Evolutionary conservation across 2,797 vertebrate species (phyloP).

Genomic region (Pangasius sanitwongsei): DNA sequence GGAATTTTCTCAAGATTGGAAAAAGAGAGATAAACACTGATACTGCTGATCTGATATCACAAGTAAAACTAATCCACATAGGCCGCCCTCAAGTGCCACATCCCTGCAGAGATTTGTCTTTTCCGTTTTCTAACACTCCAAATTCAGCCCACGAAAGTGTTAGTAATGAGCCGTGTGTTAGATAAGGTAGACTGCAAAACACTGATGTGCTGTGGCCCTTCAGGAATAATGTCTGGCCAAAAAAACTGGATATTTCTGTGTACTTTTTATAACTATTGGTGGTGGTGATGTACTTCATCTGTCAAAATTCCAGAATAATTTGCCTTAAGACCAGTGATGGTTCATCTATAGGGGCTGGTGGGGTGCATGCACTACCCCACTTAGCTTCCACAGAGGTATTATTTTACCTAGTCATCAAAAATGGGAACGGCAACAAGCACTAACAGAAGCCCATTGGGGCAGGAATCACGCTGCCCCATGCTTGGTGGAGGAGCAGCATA

Average conservation of each 20-base stretch:
- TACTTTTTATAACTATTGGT: not conserved
- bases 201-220: not conserved
- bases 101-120: not conserved
- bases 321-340: not conserved
- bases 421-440: not conserved
- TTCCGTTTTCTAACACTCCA: not conserved
- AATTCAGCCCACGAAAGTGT: not conserved
- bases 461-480: not conserved
- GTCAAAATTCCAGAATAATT: not conserved
- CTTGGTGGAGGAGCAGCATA: not conserved
- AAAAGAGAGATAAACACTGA: not conserved
- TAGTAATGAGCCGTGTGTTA: not conserved
- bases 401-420: not conserved
- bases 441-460: not conserved
- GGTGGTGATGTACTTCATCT: not conserved
- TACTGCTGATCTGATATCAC: not conserved
- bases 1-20: not conserved
- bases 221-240: not conserved
- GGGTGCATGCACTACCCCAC: not conserved
- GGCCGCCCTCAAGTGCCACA: not conserved
- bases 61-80: not conserved
- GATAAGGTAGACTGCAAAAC: not conserved
- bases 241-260: not conserved
- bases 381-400: not conserved
- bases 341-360: not conserved